These are phyloP conservation scores for Lutra lutra DNA, from an alignment of 2,797 vertebrate species.

Conservation along the genomic window DNA sequence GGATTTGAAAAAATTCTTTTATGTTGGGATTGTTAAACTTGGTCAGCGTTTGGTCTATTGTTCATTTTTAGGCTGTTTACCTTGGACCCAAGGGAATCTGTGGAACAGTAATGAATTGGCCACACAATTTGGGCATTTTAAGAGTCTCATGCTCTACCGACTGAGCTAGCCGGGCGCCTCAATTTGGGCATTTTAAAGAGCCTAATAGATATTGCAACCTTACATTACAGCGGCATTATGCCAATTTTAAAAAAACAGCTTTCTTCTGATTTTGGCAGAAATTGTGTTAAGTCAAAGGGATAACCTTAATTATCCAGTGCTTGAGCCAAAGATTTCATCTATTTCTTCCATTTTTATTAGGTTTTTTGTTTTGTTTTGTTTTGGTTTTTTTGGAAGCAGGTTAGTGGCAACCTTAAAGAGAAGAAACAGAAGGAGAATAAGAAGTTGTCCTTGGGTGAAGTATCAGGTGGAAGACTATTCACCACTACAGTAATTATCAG, in stretches of 20 bases:
- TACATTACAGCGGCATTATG: not conserved
- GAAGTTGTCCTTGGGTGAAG: not conserved
- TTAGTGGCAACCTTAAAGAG: not conserved
- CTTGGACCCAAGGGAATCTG: not conserved
- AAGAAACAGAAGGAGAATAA: conserved; percentile 33
- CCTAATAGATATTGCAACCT: not conserved
- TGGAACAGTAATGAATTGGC: not conserved
- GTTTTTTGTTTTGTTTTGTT: not conserved
- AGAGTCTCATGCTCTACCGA: too few relatives aligned
- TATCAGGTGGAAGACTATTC: not conserved
- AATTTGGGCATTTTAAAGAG: not conserved
- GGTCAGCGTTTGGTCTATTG: not conserved
- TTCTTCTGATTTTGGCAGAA: conserved; percentile 32
- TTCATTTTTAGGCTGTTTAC: not conserved
- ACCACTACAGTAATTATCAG: not conserved
- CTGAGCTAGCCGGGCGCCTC: too few relatives aligned
- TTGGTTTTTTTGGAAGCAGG: not conserved
- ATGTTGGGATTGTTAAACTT: conserved; percentile 32
- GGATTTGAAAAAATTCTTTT: not conserved
- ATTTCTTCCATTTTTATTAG: conserved; percentile 33
- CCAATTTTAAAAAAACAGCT: not conserved
- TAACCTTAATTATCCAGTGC: not conserved
- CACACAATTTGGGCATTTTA: not conserved
- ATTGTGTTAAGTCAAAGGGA: not conserved
- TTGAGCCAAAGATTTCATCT: conserved; percentile 1